Conservation (phyloP, 2,888 invertebrate species). For the Amphiduros pacificus region DNA sequence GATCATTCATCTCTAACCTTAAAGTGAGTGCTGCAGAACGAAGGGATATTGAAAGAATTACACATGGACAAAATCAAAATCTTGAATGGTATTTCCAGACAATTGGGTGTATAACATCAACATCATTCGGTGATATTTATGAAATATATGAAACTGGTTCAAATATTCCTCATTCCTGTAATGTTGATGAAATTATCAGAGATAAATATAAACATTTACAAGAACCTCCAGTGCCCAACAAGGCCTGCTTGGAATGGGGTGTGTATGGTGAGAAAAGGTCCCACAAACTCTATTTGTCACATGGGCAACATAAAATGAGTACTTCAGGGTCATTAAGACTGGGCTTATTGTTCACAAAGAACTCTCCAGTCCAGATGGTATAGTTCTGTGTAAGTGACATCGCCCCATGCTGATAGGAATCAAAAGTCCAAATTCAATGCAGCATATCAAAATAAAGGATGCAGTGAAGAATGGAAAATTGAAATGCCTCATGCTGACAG, state of each 20-base stretch:
- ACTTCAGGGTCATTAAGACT: not conserved
- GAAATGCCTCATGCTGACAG: too few relatives aligned
- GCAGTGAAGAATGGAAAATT: too few relatives aligned
- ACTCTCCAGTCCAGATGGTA: constrained; percentile 17
- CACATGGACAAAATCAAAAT: not conserved
- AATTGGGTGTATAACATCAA: not conserved
- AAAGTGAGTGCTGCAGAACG: not conserved
- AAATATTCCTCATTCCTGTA: not conserved
- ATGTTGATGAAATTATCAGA: not conserved
- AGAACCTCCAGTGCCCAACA: not conserved
- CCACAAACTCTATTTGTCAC: not conserved
- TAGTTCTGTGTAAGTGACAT: constrained; percentile 18
- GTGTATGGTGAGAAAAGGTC: not conserved
- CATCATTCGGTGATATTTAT: not conserved
- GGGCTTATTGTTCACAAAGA: not conserved
- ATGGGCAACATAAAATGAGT: not conserved
- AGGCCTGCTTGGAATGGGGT: not conserved
- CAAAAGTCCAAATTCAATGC: constrained; percentile 8
- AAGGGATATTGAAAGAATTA: not conserved
- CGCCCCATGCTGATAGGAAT: constrained; percentile 13
- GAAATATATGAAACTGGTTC: not conserved
- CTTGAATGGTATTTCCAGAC: not conserved
- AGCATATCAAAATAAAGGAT: too few relatives aligned
- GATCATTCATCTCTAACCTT: not conserved
- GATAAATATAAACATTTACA: not conserved